A percentile compares a stretch with the other conserved stretches of the same genome.
phyloP scores from a whole-genome alignment of 1,140 invertebrate species.

The Drosophila pachea region DNA sequence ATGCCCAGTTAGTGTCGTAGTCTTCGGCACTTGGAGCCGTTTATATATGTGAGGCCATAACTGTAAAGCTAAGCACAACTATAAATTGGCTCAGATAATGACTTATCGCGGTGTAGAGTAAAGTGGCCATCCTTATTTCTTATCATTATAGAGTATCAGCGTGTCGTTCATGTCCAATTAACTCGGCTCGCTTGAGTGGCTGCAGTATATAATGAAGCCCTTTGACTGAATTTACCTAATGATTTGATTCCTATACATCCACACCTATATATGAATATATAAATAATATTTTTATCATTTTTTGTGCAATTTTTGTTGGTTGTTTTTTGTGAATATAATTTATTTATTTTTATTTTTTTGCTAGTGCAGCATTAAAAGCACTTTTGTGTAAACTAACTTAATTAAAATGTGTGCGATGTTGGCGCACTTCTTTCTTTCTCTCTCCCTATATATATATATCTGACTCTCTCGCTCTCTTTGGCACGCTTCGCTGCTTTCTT shows the following conservation, averaged over 20 bases:
- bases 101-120: conserved; percentile 10
- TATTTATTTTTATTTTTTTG: conserved; percentile 42
- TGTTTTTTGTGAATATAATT: conserved; percentile 23
- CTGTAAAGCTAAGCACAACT: too few species aligned
- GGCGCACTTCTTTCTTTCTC: conserved; percentile 57
- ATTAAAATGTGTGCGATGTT: conserved; percentile 62
- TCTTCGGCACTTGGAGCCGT: too few species aligned
- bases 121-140: background rate
- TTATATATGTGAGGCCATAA: background rate
- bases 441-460: conserved; percentile 32
- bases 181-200: background rate
- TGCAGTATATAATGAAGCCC: conserved; percentile 32
- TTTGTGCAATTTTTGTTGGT: conserved; percentile 10
- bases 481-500: conserved; percentile 51
- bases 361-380: conserved; percentile 33
- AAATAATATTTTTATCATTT: conserved; percentile 19
- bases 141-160: conserved; percentile 4
- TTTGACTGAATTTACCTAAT: conserved; percentile 17
- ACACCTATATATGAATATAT: too few species aligned
- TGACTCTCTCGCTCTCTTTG: conserved; percentile 18
- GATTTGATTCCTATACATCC: background rate
- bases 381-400: conserved; percentile 54
- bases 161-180: background rate
- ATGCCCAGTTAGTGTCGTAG: conserved; percentile 3
- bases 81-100: conserved; percentile 6